These are phyloP conservation scores for Notamacropus eugenii DNA, from an alignment of 2,797 vertebrate genomes.

Conservation along the genomic window DNA sequence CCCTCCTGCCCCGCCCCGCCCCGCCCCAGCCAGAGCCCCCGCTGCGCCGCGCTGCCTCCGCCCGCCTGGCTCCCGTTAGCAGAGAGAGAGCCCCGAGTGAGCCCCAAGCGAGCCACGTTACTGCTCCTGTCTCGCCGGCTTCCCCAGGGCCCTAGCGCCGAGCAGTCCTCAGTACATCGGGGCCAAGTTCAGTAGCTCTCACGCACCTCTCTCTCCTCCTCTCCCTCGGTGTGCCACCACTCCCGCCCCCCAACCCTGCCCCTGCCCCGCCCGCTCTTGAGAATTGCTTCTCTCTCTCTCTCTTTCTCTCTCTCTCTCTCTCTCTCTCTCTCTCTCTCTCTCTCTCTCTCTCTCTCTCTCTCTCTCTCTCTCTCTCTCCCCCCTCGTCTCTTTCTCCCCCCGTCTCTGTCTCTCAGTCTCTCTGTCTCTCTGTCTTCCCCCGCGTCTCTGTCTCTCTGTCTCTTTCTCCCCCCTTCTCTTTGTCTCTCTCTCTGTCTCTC, in stretches of 20 bases:
- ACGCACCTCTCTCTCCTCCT: neutral
- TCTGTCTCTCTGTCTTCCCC: no score
- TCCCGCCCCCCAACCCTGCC: neutral
- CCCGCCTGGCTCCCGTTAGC: neutral
- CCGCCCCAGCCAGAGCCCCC: accelerated
- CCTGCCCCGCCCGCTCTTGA: constrained; percentile 7
- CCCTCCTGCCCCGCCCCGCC: neutral
- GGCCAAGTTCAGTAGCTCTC: neutral
- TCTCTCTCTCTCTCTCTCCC: no score
- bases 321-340: neutral
- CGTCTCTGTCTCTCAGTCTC: no score
- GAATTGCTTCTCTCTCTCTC: neutral
- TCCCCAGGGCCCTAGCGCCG: constrained; percentile 1
- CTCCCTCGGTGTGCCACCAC: constrained; percentile 11
- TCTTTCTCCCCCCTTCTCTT: neutral
- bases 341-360: no score
- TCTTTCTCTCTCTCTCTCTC: neutral
- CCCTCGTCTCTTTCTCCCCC: no score
- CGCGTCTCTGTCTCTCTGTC: neutral
- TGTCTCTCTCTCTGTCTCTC: neutral
- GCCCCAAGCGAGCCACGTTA: neutral
- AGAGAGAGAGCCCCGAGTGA: neutral
- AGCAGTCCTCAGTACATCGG: neutral
- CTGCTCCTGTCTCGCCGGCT: neutral
- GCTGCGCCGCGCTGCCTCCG: neutral